These are phyloP conservation scores for Eremophila alpestris DNA, from an alignment of 2,797 vertebrate genomes.

Conservation along the genomic window DNA sequence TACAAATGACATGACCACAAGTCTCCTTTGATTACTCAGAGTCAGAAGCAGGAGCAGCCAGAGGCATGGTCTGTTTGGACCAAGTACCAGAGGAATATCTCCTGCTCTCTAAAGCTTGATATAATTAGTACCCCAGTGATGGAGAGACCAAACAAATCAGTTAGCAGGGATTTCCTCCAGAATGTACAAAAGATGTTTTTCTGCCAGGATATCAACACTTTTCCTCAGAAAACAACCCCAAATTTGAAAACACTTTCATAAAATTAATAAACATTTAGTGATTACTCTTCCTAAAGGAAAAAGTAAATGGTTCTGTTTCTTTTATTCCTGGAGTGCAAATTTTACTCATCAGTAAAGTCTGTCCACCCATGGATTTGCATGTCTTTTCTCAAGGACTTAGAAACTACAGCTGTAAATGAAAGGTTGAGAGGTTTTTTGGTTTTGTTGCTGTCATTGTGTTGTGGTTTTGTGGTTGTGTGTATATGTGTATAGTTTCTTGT, in stretches of 20 bases:
- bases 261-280: not conserved
- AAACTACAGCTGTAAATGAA: not conserved
- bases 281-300: conserved; percentile 3
- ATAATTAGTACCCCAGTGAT: conserved; percentile 21
- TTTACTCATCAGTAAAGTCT: not conserved
- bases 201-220: not conserved
- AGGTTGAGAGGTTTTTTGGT: not conserved
- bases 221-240: not conserved
- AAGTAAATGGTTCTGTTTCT: not conserved
- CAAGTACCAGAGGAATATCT: not conserved
- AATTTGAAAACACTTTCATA: not conserved
- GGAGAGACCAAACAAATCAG: not conserved
- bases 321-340: not conserved
- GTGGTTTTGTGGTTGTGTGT: not conserved
- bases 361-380: not conserved
- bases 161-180: not conserved
- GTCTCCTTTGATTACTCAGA: conserved; percentile 27
- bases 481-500: not conserved
- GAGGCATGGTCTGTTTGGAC: conserved; percentile 25
- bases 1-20: not conserved
- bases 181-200: conserved; percentile 6
- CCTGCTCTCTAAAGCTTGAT: conserved; percentile 5
- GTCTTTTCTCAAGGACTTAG: not conserved
- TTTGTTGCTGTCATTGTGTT: not conserved
- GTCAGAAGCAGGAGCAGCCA: conserved; percentile 11